Base-by-base conservation (phyloP, 2,797 vertebrate species). In the Hylomyscus alleni region DNA sequence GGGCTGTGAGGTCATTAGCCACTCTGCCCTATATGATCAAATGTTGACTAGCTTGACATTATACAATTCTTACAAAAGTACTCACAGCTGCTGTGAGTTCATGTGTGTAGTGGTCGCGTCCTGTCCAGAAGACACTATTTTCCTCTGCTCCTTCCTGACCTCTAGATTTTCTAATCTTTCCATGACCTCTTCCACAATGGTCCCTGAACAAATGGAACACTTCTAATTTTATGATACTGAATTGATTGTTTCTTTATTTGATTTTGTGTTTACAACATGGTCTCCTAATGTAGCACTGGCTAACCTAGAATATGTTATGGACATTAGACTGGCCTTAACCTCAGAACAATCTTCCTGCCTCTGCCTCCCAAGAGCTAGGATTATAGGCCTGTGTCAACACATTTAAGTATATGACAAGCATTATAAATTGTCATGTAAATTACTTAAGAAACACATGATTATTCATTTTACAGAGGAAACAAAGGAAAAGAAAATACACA, bases 401-500 rank as follows among this genome's bases (percentile, higher is more conserved):
- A 72, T 44, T 54, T 87, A 8, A n/a, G 22, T 82, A 89, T 13
- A 60, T 75, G 37, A 34, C 13, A 44, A 54, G 62, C 31, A 60
- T 96, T 93, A 44, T 83, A 87, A 91, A 87, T 50, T 34, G 52
- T 73, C 7, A 44, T 3, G 86, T 34, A 82, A 47, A 77, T 12
- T 67, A 72, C 20, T 40, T 85, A 83, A 95, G 67, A 44, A 17
- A 89, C 9, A 93, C 50, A 26, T 6, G 75, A n/a, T 69, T 78
- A 54, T 86, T 22, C 47, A 31, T 52, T 78, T 89, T 76, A 93
- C 11, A 83, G 24, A 86, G 13, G 14, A 85, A 96, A 89, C 15
- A 90, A 91, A 80, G 34, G 20, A 31, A 80, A 19, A 95, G 24
- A 91, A 13, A 83, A 90, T n/a, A n/a, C n/a, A n/a, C n/a, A n/a